These are phyloP conservation scores for Nylanderia fulva DNA, from an alignment of 1,140 invertebrate species.

Conservation along the genomic window DNA sequence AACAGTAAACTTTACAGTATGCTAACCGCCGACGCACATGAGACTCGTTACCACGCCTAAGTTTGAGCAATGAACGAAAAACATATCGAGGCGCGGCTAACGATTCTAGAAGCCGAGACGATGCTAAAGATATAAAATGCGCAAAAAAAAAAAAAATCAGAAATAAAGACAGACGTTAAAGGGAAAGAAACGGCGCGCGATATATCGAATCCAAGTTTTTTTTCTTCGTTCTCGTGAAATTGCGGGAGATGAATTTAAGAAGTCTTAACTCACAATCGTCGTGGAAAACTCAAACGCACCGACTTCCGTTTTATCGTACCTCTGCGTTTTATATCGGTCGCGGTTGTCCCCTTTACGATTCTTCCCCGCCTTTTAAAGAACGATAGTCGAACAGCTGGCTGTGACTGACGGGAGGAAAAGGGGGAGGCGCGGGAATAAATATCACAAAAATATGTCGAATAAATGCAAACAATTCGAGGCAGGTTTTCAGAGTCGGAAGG, in stretches of 20 bases:
- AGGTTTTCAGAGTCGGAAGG: slow-evolving; percentile 41
- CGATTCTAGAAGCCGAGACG: not conserved
- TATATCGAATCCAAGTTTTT: not conserved
- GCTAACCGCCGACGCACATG: slow-evolving; percentile 55
- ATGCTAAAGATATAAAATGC: not conserved
- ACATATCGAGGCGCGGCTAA: slow-evolving; percentile 11
- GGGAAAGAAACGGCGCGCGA: not conserved
- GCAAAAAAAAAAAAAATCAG: not conserved
- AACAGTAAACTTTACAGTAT: slow-evolving; percentile 58
- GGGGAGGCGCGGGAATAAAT: slow-evolving; percentile 78
- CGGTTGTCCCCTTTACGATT: slow-evolving; percentile 65
- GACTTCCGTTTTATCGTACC: slow-evolving; percentile 41
- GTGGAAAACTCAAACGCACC: slow-evolving; percentile 1
- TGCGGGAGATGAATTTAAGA: slow-evolving; percentile 21
- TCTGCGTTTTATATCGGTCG: slow-evolving; percentile 70
- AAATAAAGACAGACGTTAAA: not conserved
- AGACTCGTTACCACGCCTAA: slow-evolving; percentile 64
- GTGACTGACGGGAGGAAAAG: slow-evolving; percentile 81
- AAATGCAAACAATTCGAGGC: slow-evolving; percentile 80
- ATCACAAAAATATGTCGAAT: slow-evolving; percentile 79
- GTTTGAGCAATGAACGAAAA: slow-evolving; percentile 31
- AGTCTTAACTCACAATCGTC: slow-evolving; percentile 2
- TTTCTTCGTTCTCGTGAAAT: not conserved
- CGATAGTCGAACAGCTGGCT: slow-evolving; percentile 65
- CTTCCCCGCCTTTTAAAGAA: slow-evolving; percentile 54